A percentile compares a stretch with the other conserved stretches of the same genome.
Conservation (phyloP, 2,888 invertebrate species). For the Oeneis ivallda region DNA sequence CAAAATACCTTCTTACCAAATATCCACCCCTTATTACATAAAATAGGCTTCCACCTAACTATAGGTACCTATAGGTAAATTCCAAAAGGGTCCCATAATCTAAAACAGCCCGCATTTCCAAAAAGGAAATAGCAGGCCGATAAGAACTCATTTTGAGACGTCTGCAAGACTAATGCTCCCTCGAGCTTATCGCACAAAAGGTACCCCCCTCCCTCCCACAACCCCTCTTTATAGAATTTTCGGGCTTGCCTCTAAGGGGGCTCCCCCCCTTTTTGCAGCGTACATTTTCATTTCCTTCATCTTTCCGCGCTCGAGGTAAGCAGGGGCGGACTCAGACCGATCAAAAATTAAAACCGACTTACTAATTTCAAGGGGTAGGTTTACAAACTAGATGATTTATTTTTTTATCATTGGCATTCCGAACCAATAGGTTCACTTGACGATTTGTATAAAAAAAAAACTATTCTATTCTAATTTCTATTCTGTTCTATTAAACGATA, state of each 20-base stretch:
- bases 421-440: too few relatives aligned
- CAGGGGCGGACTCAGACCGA: conserved; percentile 53
- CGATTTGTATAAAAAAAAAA: too few relatives aligned
- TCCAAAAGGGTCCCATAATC: conserved; percentile 27
- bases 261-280: conserved; percentile 77
- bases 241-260: conserved; percentile 61
- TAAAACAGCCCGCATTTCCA: conserved; percentile 44
- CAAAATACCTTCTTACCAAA: background rate
- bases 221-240: conserved; percentile 80
- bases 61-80: conserved; percentile 9
- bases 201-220: conserved; percentile 52
- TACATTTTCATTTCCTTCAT: conserved; percentile 82
- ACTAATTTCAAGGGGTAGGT: too few relatives aligned
- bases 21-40: background rate
- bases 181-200: conserved; percentile 78
- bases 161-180: conserved; percentile 72
- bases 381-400: too few relatives aligned
- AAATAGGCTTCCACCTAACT: background rate
- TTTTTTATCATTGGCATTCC: too few relatives aligned
- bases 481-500: too few relatives aligned
- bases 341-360: too few relatives aligned
- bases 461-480: too few relatives aligned
- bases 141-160: conserved; percentile 71
- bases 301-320: conserved; percentile 73
- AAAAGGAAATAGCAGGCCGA: conserved; percentile 73